Percentiles rank a stretch among this genome's conserved stretches.
Conservation (phyloP, 1,140 invertebrate genomes). For the Hestina assimilis region DNA sequence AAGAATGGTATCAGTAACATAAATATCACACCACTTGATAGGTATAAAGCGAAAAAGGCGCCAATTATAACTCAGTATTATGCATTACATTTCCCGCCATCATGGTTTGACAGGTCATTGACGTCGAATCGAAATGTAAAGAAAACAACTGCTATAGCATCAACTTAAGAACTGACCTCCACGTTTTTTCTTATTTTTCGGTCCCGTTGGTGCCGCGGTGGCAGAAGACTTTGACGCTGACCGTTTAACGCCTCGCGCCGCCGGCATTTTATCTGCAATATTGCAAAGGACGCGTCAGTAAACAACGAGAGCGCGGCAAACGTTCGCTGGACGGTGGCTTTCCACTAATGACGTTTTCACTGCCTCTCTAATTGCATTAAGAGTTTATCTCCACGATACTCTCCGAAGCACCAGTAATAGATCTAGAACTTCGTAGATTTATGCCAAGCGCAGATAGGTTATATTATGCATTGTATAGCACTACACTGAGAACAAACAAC, state of each 20-base stretch:
- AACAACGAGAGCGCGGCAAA: constrained; percentile 66
- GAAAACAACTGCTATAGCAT: constrained; percentile 66
- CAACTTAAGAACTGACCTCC: constrained; percentile 54
- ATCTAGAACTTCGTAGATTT: constrained; percentile 64
- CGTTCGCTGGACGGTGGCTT: constrained; percentile 37
- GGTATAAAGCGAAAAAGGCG: constrained; percentile 25
- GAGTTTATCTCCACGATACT: constrained; percentile 47
- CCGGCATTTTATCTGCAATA: constrained; percentile 74
- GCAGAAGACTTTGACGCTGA: constrained; percentile 66
- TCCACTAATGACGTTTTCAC: constrained; percentile 61
- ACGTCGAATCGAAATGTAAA: constrained; percentile 68
- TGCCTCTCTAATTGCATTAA: constrained; percentile 62
- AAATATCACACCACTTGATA: constrained; percentile 20
- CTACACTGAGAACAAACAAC: constrained; percentile 68
- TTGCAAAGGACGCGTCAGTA: constrained; percentile 70
- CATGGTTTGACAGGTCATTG: constrained; percentile 75
- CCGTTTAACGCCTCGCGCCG: constrained; percentile 68
- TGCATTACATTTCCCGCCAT: constrained; percentile 69
- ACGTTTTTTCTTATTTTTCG: constrained; percentile 74
- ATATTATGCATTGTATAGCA: constrained; percentile 75
- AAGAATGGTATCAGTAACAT: constrained; percentile 23
- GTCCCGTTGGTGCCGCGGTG: constrained; percentile 46
- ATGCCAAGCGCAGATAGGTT: constrained; percentile 71
- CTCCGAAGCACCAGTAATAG: constrained; percentile 61
- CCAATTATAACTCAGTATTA: constrained; percentile 26